Percentiles rank a stretch among this genome's conserved stretches.
phyloP scores from a whole-genome alignment of 2,797 vertebrate genomes.

The Acrocephalus scirpaceus region DNA sequence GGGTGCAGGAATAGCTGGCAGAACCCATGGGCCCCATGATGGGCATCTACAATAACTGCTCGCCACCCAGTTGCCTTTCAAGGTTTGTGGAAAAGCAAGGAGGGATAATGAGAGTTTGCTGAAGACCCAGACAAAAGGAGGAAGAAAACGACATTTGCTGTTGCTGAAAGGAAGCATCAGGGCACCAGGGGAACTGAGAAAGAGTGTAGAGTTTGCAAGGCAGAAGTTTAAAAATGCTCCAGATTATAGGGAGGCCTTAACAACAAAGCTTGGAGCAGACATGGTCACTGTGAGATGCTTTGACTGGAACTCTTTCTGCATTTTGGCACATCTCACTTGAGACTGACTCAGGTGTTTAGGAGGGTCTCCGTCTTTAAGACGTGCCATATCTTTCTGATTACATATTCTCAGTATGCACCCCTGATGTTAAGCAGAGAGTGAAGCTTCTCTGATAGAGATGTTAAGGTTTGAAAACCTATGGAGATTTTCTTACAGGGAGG shows the following conservation, averaged over 20 bases:
- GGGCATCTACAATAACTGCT: constrained; percentile 23
- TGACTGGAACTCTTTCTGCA: background rate
- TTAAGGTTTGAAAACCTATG: background rate
- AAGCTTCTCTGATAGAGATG: background rate
- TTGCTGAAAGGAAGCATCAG: background rate
- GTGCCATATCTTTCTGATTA: background rate
- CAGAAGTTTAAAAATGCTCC: background rate
- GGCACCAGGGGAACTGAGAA: background rate
- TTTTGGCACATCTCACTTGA: background rate
- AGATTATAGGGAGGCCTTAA: background rate
- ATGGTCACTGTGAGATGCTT: background rate
- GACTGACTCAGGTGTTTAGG: background rate
- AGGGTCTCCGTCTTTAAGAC: background rate
- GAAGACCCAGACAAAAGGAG: constrained; percentile 12
- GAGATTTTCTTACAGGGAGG: background rate
- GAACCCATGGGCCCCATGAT: background rate
- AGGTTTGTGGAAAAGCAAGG: constrained; percentile 5
- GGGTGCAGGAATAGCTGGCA: background rate
- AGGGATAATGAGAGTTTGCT: constrained; percentile 19
- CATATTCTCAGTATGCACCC: background rate
- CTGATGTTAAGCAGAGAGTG: background rate
- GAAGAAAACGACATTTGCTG: background rate
- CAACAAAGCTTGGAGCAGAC: background rate
- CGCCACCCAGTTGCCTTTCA: constrained; percentile 38
- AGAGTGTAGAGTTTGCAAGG: background rate